Percentiles rank a stretch among this genome's conserved stretches.
Conservation (phyloP, 2,113 vertebrate species). For the Cochlearius cochlearius region DNA sequence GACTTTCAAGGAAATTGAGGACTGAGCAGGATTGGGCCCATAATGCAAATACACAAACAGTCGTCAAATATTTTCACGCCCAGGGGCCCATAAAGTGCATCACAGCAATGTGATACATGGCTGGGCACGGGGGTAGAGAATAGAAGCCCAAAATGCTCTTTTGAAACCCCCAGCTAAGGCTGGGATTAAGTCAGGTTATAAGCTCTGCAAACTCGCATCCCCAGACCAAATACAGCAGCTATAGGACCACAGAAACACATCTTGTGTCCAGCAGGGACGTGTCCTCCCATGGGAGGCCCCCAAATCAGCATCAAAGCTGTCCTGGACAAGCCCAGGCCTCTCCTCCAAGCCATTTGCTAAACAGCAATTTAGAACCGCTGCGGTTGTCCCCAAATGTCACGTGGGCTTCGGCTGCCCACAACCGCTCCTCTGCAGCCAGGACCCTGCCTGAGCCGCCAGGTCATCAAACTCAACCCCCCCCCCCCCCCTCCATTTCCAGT, state of each 20-base stretch:
- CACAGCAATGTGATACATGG: neutral
- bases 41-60: neutral
- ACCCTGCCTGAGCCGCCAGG: neutral
- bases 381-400: neutral
- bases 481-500: neutral
- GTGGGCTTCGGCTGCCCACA: neutral
- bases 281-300: neutral
- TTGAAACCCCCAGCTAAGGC: neutral
- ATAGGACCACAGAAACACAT: neutral
- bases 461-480: accelerated
- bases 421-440: neutral
- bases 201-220: neutral
- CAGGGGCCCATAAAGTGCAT: neutral
- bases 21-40: neutral
- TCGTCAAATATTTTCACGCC: neutral
- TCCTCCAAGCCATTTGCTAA: neutral
- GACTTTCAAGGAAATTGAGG: neutral
- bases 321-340: neutral
- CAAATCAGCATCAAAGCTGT: neutral
- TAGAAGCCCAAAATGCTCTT: neutral
- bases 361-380: accelerated
- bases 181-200: neutral
- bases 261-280: neutral
- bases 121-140: neutral
- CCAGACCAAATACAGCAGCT: neutral